A percentile compares a stretch with the other conserved stretches of the same genome.
Conservation (phyloP, 1,140 invertebrate species). For the Argopecten irradians region DNA sequence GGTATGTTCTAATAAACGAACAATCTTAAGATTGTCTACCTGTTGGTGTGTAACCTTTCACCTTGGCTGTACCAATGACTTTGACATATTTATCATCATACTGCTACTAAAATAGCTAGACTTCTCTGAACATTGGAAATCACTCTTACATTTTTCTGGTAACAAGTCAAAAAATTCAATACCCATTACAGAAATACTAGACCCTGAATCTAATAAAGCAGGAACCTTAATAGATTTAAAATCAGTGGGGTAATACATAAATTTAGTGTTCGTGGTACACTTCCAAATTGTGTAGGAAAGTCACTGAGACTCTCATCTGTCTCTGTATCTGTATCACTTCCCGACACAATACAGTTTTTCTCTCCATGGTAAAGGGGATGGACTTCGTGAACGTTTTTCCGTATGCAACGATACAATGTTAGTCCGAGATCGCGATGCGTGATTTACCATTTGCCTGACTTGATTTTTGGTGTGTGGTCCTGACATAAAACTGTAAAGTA, state of each 20-base stretch:
- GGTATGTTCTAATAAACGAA: neutral
- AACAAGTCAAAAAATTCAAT: neutral
- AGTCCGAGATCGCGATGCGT: neutral
- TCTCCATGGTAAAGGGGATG: neutral
- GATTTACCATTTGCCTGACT: neutral
- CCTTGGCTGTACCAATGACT: neutral
- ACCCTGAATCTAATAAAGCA: neutral
- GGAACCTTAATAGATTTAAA: neutral
- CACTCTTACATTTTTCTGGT: neutral
- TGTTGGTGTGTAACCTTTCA: neutral
- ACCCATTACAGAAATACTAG: neutral
- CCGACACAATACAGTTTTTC: neutral
- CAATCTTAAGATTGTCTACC: neutral
- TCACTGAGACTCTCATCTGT: neutral
- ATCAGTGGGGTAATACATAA: neutral
- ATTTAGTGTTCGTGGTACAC: neutral
- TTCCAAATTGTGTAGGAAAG: neutral
- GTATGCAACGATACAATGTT: neutral
- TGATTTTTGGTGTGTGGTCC: too few species aligned
- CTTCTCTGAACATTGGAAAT: neutral
- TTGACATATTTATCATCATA: conserved; percentile 7
- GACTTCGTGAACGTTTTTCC: too few species aligned
- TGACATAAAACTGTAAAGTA: too few species aligned
- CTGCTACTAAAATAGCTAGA: neutral
- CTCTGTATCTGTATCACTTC: neutral